phyloP scores from a whole-genome alignment of 2,888 invertebrate genomes.

The Cerceris ruficornis region DNA sequence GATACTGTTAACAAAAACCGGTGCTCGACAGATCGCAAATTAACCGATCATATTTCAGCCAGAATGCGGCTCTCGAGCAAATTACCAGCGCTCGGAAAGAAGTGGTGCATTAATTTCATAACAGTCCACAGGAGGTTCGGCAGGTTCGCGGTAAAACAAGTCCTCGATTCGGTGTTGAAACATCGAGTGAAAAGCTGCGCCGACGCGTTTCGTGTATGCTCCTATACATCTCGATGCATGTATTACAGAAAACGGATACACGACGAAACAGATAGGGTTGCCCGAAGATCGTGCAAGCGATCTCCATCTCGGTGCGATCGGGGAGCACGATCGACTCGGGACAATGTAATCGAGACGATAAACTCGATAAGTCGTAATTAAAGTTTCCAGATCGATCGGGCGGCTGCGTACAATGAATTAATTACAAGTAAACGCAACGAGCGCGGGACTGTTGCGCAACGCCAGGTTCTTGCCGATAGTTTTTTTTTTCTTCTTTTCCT shows the following conservation, averaged over 20 bases:
- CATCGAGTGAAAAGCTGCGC: constrained; percentile 19
- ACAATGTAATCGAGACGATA: constrained; percentile 62
- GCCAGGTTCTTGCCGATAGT: neutral
- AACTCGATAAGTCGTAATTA: constrained; percentile 60
- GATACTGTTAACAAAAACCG: no score
- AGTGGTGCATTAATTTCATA: neutral
- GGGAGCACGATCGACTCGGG: constrained; percentile 46
- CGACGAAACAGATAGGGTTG: constrained; percentile 31
- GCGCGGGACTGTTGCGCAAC: constrained; percentile 28
- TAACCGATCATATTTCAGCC: no score
- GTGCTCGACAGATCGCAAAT: no score
- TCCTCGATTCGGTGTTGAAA: neutral
- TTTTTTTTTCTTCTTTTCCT: no score
- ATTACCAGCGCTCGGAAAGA: neutral
- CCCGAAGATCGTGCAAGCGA: constrained; percentile 48
- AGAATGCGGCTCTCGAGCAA: neutral
- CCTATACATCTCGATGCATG: constrained; percentile 26
- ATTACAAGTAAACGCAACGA: constrained; percentile 42
- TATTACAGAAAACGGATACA: constrained; percentile 51
- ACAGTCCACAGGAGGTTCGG: neutral
- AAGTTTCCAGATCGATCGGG: constrained; percentile 51
- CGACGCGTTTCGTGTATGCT: constrained; percentile 25
- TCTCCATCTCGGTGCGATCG: constrained; percentile 32
- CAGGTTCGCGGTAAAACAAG: constrained; percentile 7
- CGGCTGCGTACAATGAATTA: constrained; percentile 46